These are phyloP conservation scores for Menidia beryllina DNA, from an alignment of 2,113 vertebrate species.

Conservation along the genomic window DNA sequence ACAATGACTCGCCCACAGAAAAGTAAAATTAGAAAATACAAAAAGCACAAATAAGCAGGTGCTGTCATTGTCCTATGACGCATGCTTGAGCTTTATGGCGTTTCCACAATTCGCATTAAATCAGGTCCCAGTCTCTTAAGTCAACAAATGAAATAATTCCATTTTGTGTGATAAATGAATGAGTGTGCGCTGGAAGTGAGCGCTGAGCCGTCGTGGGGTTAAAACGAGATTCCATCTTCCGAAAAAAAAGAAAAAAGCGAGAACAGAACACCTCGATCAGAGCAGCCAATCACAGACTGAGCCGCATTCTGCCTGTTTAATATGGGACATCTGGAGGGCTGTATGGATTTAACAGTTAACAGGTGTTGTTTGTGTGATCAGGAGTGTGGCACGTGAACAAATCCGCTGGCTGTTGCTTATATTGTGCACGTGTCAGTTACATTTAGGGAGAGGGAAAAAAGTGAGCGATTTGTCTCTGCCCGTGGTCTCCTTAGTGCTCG, in stretches of 20 bases:
- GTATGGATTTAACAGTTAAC: conserved; percentile 56
- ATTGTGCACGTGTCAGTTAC: background rate
- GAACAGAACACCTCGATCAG: conserved; percentile 8
- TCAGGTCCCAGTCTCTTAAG: conserved; percentile 35
- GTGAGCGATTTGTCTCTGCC: conserved; percentile 17
- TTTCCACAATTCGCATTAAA: conserved; percentile 53
- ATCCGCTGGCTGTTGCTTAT: conserved; percentile 26
- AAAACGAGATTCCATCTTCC: conserved; percentile 4
- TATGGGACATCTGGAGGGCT: conserved; percentile 64
- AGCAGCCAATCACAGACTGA: conserved; percentile 30
- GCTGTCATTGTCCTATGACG: conserved; percentile 27
- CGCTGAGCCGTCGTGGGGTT: background rate
- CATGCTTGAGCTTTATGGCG: conserved; percentile 20
- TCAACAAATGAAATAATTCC: conserved; percentile 13
- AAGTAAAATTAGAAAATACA: no score
- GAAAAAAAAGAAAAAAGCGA: conserved; percentile 16
- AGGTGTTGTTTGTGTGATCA: conserved; percentile 65
- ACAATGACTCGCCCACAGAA: conserved; percentile 34
- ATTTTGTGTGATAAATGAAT: conserved; percentile 7
- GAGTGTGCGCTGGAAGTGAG: background rate
- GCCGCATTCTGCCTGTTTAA: conserved; percentile 40
- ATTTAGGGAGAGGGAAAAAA: background rate
- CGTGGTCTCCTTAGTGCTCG: background rate
- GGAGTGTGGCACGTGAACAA: conserved; percentile 50
- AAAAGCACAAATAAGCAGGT: conserved; percentile 14